Percentiles rank a stretch among this genome's conserved stretches.
Conservation (phyloP, 2,888 invertebrate species). For the Epinotia ramella region DNA sequence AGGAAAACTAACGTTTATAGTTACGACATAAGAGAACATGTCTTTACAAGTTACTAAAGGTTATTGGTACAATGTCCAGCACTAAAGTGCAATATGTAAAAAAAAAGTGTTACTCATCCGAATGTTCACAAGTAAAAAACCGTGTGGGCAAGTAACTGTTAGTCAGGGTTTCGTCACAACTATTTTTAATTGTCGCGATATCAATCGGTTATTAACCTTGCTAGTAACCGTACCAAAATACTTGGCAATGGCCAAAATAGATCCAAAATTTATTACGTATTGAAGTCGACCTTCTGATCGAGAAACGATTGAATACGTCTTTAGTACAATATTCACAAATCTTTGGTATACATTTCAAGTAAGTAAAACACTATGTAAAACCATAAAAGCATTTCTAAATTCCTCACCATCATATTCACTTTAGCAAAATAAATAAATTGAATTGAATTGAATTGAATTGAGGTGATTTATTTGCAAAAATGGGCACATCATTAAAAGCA, state of each 20-base stretch:
- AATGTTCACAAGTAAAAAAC: slow-evolving; percentile 59
- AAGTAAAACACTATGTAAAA: not conserved
- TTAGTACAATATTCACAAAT: not conserved
- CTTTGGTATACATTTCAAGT: not conserved
- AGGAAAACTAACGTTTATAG: slow-evolving; percentile 12
- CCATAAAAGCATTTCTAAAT: not conserved
- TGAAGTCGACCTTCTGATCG: slow-evolving; percentile 26
- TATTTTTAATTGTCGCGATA: slow-evolving; percentile 55
- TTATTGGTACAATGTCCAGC: slow-evolving; percentile 25
- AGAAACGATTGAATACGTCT: slow-evolving; percentile 11
- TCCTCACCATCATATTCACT: not conserved
- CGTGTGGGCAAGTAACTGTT: slow-evolving; percentile 68
- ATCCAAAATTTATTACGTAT: slow-evolving; percentile 41
- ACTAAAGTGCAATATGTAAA: slow-evolving; percentile 59
- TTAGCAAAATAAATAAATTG: too few species aligned
- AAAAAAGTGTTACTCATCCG: slow-evolving; percentile 65
- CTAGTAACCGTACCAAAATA: slow-evolving; percentile 53
- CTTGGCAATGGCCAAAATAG: slow-evolving; percentile 43
- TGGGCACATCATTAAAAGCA: slow-evolving; percentile 47
- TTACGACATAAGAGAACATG: not conserved
- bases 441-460: too few species aligned
- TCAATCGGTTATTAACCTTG: slow-evolving; percentile 64
- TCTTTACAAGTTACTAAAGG: slow-evolving; percentile 1
- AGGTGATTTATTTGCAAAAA: slow-evolving; percentile 21
- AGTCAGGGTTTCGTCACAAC: slow-evolving; percentile 62